Percentiles rank a stretch among this genome's conserved stretches.
Evolutionary conservation across 1,140 invertebrate genomes (phyloP).

Genomic region (Drosophila lini): DNA sequence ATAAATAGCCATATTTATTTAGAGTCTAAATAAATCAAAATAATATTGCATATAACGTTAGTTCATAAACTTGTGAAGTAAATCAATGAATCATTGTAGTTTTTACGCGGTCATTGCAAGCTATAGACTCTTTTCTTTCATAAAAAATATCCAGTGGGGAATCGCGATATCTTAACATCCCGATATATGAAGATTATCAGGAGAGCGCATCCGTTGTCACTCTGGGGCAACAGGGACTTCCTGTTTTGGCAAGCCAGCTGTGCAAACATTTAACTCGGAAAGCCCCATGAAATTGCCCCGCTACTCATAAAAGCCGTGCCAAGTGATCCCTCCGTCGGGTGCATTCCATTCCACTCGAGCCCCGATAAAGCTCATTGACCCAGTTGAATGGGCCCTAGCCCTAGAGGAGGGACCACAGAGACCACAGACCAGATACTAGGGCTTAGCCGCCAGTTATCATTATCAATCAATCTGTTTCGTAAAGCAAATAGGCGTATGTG

Average conservation of each 20-base stretch:
- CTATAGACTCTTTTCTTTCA: too few species aligned
- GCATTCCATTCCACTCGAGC: constrained; percentile 32
- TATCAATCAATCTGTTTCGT: constrained; percentile 73
- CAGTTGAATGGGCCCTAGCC: constrained; percentile 53
- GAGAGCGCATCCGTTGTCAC: constrained; percentile 11
- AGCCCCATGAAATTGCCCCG: constrained; percentile 13
- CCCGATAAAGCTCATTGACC: constrained; percentile 74
- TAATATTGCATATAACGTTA: neutral
- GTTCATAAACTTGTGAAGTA: neutral
- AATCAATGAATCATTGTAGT: neutral
- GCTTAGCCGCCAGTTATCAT: constrained; percentile 63
- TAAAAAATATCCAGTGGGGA: neutral
- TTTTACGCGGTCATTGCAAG: neutral
- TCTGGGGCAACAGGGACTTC: constrained; percentile 25
- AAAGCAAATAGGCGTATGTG: constrained; percentile 47
- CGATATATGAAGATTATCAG: constrained; percentile 8
- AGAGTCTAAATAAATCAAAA: neutral
- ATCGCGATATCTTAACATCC: neutral
- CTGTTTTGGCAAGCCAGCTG: constrained; percentile 60
- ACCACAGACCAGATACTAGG: constrained; percentile 45
- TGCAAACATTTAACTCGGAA: constrained; percentile 50
- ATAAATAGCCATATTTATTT: neutral
- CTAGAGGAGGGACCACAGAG: constrained; percentile 2
- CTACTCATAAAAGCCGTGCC: constrained; percentile 20
- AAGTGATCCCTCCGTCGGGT: constrained; percentile 24